A percentile compares a stretch with the other conserved stretches of the same genome.
Evolutionary conservation across 1,140 invertebrate species (phyloP).

Genomic region (Drosophila busckii): DNA sequence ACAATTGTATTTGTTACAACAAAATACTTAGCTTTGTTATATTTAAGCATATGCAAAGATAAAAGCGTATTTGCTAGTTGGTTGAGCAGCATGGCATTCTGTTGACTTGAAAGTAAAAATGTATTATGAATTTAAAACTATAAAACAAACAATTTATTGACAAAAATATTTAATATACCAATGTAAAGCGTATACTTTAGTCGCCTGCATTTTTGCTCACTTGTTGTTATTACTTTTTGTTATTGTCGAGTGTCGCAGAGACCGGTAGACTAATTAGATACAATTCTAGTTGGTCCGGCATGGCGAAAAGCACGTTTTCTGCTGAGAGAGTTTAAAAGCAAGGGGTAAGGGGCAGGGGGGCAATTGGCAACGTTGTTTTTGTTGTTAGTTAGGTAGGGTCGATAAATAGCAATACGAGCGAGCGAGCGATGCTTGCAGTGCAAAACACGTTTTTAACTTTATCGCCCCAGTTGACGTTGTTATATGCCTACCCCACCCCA

Average conservation of each 20-base stretch:
- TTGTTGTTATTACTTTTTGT: constrained; percentile 6
- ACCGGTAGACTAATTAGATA: constrained; percentile 74
- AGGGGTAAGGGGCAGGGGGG: not conserved
- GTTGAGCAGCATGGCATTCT: too few species aligned
- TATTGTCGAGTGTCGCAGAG: constrained; percentile 17
- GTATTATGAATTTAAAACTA: too few species aligned
- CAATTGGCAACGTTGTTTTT: too few species aligned
- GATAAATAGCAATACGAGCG: constrained; percentile 66
- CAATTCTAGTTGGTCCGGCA: constrained; percentile 69
- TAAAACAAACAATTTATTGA: too few species aligned
- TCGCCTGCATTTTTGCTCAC: not conserved
- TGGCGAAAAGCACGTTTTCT: constrained; percentile 66
- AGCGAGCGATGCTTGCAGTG: constrained; percentile 57
- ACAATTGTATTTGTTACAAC: too few species aligned
- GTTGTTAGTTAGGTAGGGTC: not conserved
- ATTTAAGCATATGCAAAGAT: too few species aligned
- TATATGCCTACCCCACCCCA: not conserved
- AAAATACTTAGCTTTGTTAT: too few species aligned
- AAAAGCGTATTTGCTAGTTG: too few species aligned
- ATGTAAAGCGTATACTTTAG: constrained; percentile 11
- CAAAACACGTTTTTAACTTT: constrained; percentile 70
- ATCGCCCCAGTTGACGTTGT: constrained; percentile 30
- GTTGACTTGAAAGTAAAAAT: too few species aligned
- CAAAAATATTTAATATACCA: too few species aligned
- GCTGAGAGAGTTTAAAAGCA: constrained; percentile 22